These are phyloP conservation scores for Sisyra nigra DNA, from an alignment of 2,888 invertebrate species.

Conservation along the genomic window DNA sequence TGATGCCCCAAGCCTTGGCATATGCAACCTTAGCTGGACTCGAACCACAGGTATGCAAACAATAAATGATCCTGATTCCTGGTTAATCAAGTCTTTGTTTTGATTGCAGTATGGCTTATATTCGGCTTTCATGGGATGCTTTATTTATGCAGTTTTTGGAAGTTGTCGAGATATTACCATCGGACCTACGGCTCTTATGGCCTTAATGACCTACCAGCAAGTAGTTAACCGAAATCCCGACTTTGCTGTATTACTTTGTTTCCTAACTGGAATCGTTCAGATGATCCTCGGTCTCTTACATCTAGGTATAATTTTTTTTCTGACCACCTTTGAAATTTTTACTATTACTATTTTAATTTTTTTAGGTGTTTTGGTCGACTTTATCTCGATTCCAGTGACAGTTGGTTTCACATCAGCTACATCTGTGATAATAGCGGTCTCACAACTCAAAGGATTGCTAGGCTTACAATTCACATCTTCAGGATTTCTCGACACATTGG, in stretches of 20 bases:
- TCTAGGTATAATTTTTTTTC: too few species aligned
- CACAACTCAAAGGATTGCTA: constrained; percentile 61
- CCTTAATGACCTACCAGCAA: constrained; percentile 76
- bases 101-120: constrained; percentile 76
- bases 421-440: constrained; percentile 75
- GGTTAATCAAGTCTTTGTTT: constrained; percentile 1
- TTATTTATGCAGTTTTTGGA: constrained; percentile 80
- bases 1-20: constrained; percentile 85
- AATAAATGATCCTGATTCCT: constrained; percentile 5
- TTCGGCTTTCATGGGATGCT: constrained; percentile 86
- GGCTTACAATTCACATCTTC: constrained; percentile 57
- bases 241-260: constrained; percentile 70
- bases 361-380: constrained; percentile 71
- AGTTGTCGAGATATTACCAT: constrained; percentile 77
- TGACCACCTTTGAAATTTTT: constrained; percentile 3
- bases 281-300: constrained; percentile 66
- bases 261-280: constrained; percentile 67
- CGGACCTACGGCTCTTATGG: constrained; percentile 88
- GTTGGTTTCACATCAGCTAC: constrained; percentile 85
- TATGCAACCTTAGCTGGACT: constrained; percentile 82
- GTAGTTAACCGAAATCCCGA: constrained; percentile 51
- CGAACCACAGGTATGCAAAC: constrained; percentile 52
- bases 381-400: constrained; percentile 79
- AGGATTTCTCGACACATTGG: constrained; percentile 59
- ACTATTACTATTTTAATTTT: constrained; percentile 10